These are phyloP conservation scores for Anarsia innoxiella DNA, from an alignment of 2,888 invertebrate genomes.

Conservation along the genomic window DNA sequence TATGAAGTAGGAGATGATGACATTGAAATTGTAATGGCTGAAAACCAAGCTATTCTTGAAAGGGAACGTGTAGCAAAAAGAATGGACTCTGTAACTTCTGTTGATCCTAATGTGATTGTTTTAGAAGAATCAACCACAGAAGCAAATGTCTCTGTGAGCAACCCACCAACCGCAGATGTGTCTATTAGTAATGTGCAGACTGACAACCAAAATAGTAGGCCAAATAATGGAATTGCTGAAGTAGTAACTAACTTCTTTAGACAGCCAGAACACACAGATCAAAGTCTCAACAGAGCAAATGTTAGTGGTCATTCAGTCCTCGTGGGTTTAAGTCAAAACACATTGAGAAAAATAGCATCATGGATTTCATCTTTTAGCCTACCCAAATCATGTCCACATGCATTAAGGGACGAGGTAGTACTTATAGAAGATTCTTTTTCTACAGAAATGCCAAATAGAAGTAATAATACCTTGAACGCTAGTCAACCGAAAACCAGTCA, in stretches of 20 bases:
- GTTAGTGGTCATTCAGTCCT: too few species aligned
- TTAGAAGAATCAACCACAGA: constrained; percentile 2
- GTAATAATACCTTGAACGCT: too few species aligned
- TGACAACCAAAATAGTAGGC: neutral
- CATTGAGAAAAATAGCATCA: neutral
- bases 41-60: constrained; percentile 27
- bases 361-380: constrained; percentile 1
- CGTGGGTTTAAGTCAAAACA: too few species aligned
- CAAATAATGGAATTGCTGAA: constrained; percentile 4
- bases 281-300: too few species aligned
- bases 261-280: neutral
- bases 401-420: too few species aligned
- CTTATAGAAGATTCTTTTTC: too few species aligned
- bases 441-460: too few species aligned
- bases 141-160: too few species aligned
- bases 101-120: constrained; percentile 14
- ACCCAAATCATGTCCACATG: too few species aligned
- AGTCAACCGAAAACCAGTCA: too few species aligned
- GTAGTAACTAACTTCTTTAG: constrained; percentile 10
- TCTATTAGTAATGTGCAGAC: too few species aligned
- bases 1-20: constrained; percentile 28
- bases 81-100: constrained; percentile 19
- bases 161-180: too few species aligned
- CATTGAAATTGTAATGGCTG: constrained; percentile 35
- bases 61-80: constrained; percentile 18